These are phyloP conservation scores for Chamaetylas fuelleborni DNA, from an alignment of 2,113 vertebrate species.

Conservation along the genomic window DNA sequence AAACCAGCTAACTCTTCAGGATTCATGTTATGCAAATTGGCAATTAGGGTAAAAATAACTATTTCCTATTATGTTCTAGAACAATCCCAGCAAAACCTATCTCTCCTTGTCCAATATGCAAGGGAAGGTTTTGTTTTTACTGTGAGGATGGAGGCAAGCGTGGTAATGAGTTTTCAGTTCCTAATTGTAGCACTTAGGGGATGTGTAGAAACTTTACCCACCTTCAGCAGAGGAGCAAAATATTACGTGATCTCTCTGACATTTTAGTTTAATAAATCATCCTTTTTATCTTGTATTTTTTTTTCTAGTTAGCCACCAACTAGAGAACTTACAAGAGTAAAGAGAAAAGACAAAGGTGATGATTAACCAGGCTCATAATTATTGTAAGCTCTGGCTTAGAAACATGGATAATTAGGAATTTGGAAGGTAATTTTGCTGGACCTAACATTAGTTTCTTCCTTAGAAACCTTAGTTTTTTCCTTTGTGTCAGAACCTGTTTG, in stretches of 20 bases:
- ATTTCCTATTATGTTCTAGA: neutral
- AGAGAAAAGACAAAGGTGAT: constrained; percentile 31
- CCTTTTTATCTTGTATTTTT: constrained; percentile 47
- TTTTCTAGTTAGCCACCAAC: neutral
- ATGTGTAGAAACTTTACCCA: neutral
- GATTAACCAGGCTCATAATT: constrained; percentile 38
- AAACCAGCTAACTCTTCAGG: neutral
- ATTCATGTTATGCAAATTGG: neutral
- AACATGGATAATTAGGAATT: neutral
- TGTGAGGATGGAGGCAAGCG: neutral
- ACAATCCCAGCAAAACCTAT: neutral
- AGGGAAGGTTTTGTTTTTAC: neutral
- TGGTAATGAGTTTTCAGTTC: neutral
- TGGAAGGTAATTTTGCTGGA: neutral
- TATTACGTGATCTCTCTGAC: neutral
- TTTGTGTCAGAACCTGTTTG: neutral
- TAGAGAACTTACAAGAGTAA: constrained; percentile 11
- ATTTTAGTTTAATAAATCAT: constrained; percentile 52
- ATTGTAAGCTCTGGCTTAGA: neutral
- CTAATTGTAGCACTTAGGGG: neutral
- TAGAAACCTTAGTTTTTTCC: neutral
- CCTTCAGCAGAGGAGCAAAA: neutral
- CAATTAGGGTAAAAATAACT: neutral
- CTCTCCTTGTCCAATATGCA: neutral
- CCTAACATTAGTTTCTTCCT: neutral